phyloP scores from a whole-genome alignment of 2,888 invertebrate species.

The Hedychridium roseum region DNA sequence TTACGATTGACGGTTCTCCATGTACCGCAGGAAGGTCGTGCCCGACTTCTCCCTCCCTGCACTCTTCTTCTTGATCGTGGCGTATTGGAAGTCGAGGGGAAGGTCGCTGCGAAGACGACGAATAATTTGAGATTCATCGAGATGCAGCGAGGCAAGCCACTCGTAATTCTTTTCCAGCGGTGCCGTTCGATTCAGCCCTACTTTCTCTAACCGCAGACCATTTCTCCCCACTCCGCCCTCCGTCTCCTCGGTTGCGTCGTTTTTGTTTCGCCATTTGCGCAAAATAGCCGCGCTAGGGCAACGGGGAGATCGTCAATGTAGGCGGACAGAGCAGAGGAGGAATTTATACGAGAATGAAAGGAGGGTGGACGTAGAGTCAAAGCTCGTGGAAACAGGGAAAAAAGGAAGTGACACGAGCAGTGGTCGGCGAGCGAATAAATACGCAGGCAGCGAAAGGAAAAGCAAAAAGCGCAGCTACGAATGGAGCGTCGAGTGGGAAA shows the following conservation, averaged over 20 bases:
- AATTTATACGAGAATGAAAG: constrained; percentile 21
- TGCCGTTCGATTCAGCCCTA: constrained; percentile 11
- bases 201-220: constrained; percentile 11
- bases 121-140: constrained; percentile 62
- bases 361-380: constrained; percentile 2
- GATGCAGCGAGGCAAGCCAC: constrained; percentile 56
- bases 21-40: constrained; percentile 1
- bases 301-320: no score
- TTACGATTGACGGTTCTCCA: constrained; percentile 21
- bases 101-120: constrained; percentile 30
- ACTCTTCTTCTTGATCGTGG: not conserved
- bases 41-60: not conserved
- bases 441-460: no score
- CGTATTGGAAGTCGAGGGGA: constrained; percentile 18
- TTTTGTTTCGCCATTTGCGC: constrained; percentile 53
- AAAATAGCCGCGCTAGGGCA: constrained; percentile 42
- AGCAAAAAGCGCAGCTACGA: no score
- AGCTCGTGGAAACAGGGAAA: not conserved
- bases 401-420: no score
- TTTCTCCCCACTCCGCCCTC: constrained; percentile 17
- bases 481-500: no score
- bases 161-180: constrained; percentile 60
- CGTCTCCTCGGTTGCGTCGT: constrained; percentile 29
- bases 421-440: no score
- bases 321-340: no score